A percentile compares a stretch with the other conserved stretches of the same genome.
Conservation (phyloP, 1,140 invertebrate species). For the Cotesia glomerata region DNA sequence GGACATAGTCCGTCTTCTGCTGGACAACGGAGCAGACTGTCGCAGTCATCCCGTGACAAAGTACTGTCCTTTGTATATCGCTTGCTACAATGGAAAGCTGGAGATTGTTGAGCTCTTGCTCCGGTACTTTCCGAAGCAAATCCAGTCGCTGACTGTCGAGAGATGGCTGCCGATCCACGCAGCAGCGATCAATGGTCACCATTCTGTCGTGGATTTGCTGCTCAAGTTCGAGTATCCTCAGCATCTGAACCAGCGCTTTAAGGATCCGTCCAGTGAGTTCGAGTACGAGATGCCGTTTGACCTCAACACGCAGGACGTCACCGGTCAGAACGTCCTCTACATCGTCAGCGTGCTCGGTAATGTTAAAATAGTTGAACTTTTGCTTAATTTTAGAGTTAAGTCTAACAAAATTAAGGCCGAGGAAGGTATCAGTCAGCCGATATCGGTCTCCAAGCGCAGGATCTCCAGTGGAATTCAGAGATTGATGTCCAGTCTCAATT, state of each 20-base stretch:
- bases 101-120: conserved; percentile 84
- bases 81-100: conserved; percentile 83
- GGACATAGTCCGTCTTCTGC: conserved; percentile 78
- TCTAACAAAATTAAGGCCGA: conserved; percentile 67
- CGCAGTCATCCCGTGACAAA: conserved; percentile 86
- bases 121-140: conserved; percentile 71
- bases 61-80: conserved; percentile 91
- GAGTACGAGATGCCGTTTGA: conserved; percentile 89
- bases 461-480: conserved; percentile 88
- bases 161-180: conserved; percentile 92
- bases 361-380: conserved; percentile 76
- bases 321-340: conserved; percentile 89
- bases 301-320: conserved; percentile 87
- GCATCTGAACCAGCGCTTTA: conserved; percentile 65
- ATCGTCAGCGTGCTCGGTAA: conserved; percentile 86
- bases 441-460: conserved; percentile 70
- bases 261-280: conserved; percentile 75
- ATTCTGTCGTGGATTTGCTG: conserved; percentile 76
- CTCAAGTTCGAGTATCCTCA: conserved; percentile 85
- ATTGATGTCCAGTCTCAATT: conserved; percentile 82
- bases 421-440: conserved; percentile 44
- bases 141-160: conserved; percentile 84
- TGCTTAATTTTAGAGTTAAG: conserved; percentile 78
- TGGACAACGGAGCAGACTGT: conserved; percentile 85
- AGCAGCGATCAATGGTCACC: conserved; percentile 87